A percentile compares a stretch with the other conserved stretches of the same genome.
These are phyloP conservation scores for Bubo scandiacus DNA, from an alignment of 2,113 vertebrate species.

Conservation along the genomic window DNA sequence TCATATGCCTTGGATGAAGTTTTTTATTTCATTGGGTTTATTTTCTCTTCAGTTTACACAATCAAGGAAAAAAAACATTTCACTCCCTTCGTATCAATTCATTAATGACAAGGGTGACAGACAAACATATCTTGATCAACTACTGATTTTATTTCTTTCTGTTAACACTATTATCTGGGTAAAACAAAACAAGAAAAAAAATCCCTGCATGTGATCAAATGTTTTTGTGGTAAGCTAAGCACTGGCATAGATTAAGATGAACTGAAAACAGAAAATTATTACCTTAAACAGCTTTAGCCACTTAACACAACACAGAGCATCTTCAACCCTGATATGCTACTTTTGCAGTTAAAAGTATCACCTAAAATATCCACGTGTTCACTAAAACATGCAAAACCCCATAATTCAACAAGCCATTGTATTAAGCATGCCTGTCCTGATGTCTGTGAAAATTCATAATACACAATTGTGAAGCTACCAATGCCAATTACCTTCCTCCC, in stretches of 20 bases:
- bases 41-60: slow-evolving; percentile 49
- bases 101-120: slow-evolving; percentile 58
- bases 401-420: not conserved
- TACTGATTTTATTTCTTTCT: slow-evolving; percentile 66
- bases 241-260: slow-evolving; percentile 57
- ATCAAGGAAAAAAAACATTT: slow-evolving; percentile 39
- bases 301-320: slow-evolving; percentile 21
- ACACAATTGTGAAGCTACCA: not conserved
- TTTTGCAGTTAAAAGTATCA: not conserved
- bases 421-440: not conserved
- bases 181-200: slow-evolving; percentile 55
- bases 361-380: not conserved
- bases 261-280: slow-evolving; percentile 51
- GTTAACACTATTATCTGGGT: slow-evolving; percentile 12
- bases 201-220: slow-evolving; percentile 19
- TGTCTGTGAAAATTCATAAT: not conserved
- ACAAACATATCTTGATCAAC: slow-evolving; percentile 53
- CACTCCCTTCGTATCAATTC: slow-evolving; percentile 42
- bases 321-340: not conserved
- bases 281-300: slow-evolving; percentile 47
- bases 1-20: not conserved
- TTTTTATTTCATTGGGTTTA: slow-evolving; percentile 50
- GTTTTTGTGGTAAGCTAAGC: slow-evolving; percentile 39
- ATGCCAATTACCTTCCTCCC: not conserved
- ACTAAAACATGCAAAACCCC: not conserved